These are phyloP conservation scores for Myodes glareolus DNA, from an alignment of 2,113 vertebrate species.

Conservation along the genomic window DNA sequence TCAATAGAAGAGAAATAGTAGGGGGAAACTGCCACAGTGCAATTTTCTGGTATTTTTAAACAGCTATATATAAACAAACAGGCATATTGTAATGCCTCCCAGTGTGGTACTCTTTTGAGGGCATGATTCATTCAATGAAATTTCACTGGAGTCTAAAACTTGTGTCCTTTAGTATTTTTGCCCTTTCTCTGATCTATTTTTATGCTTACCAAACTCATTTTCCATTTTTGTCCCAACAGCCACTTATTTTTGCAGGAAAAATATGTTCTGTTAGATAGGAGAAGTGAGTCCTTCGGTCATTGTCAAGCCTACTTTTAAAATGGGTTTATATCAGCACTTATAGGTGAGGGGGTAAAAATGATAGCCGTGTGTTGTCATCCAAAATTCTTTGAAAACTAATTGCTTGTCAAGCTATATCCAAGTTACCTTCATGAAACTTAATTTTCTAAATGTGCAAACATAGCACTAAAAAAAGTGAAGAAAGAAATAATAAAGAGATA, in stretches of 20 bases:
- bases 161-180: background rate
- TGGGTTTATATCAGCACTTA: background rate
- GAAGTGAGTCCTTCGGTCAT: background rate
- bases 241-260: background rate
- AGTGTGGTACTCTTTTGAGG: background rate
- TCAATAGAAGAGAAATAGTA: background rate
- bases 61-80: background rate
- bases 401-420: background rate
- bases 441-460: conserved; percentile 26
- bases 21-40: background rate
- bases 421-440: background rate
- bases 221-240: background rate
- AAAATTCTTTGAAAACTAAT: background rate
- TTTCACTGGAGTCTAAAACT: background rate
- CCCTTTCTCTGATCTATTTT: conserved; percentile 10
- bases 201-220: background rate
- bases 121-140: background rate
- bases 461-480: background rate
- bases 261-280: background rate
- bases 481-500: background rate
- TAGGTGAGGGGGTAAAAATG: background rate
- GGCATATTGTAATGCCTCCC: background rate
- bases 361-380: background rate
- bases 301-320: background rate
- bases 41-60: background rate